Conservation (phyloP, 2,113 vertebrate species). For the Prolemur simus region DNA sequence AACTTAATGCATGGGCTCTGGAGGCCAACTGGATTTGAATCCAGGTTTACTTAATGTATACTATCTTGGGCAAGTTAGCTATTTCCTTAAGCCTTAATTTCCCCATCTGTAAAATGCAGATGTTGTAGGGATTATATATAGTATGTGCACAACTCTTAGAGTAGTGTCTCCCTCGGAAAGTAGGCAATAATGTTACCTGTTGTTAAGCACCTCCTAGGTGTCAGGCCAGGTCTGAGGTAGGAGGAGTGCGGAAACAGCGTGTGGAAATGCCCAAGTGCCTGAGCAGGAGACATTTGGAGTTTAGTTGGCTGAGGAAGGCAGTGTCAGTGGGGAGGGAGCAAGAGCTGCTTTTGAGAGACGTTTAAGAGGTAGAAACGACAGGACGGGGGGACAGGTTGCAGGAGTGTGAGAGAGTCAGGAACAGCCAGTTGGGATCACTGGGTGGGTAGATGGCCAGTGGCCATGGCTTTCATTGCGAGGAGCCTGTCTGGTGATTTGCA, state of each 20-base stretch:
- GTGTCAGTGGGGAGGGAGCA: not conserved
- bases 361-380: not conserved
- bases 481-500: not conserved
- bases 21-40: not conserved
- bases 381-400: not conserved
- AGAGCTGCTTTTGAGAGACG: not conserved
- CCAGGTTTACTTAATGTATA: not conserved
- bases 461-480: not conserved
- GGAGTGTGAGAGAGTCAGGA: not conserved
- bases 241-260: fast-evolving
- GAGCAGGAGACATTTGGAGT: not conserved
- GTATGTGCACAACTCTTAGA: not conserved
- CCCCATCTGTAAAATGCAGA: not conserved
- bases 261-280: fast-evolving
- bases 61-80: not conserved
- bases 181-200: not conserved
- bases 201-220: not conserved
- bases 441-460: not conserved
- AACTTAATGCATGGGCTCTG: not conserved
- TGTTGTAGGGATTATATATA: not conserved
- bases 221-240: not conserved
- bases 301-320: not conserved
- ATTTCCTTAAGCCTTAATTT: not conserved
- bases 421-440: not conserved
- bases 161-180: not conserved